phyloP scores from a whole-genome alignment of 2,797 vertebrate genomes.

The Prunella strophiata region DNA sequence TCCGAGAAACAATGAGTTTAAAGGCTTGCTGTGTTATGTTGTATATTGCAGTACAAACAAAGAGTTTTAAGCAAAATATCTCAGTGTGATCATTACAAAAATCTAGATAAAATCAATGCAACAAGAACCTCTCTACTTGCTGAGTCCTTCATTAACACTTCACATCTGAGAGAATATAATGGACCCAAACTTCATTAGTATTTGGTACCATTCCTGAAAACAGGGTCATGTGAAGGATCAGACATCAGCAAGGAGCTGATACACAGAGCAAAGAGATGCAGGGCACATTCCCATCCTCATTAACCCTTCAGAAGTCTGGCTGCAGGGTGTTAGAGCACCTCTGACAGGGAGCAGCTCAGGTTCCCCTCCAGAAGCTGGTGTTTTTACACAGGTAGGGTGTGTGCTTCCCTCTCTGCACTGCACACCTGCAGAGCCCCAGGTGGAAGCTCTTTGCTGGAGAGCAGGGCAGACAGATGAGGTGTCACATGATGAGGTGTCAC shows the following conservation, averaged over 20 bases:
- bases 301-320: neutral
- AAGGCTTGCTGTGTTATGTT: neutral
- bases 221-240: neutral
- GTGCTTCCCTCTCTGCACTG: neutral
- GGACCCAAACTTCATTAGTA: neutral
- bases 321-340: neutral
- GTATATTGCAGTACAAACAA: neutral
- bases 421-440: neutral
- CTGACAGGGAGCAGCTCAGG: neutral
- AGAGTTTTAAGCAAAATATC: neutral
- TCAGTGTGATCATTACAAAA: neutral
- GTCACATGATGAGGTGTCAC: neutral
- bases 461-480: neutral
- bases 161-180: neutral
- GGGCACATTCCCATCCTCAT: neutral
- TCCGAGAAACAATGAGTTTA: neutral
- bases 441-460: neutral
- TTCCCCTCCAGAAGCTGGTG: neutral
- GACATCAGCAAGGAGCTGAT: neutral
- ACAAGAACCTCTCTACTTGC: neutral
- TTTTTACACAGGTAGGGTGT: neutral
- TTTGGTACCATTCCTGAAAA: neutral
- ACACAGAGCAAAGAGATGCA: neutral
- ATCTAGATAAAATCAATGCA: neutral
- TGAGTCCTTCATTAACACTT: constrained; percentile 17